These are phyloP conservation scores for Mylabris phalerata DNA, from an alignment of 1,140 invertebrate genomes.

Conservation along the genomic window DNA sequence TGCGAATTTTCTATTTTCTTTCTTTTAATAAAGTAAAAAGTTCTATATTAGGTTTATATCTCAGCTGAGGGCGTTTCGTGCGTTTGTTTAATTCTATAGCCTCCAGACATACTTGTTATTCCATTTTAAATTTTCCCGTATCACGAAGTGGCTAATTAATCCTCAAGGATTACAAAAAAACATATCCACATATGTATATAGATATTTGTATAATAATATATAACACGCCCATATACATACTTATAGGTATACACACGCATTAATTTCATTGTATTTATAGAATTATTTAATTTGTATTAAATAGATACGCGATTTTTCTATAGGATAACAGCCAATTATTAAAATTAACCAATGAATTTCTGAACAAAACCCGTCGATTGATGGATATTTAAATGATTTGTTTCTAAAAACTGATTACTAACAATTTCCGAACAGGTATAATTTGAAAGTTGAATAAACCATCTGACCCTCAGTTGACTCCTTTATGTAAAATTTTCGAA, in stretches of 20 bases:
- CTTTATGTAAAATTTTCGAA: no score
- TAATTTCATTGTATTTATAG: not conserved
- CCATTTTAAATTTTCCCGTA: slow-evolving; percentile 19
- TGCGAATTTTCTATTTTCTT: no score
- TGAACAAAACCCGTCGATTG: no score
- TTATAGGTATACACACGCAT: slow-evolving; percentile 13
- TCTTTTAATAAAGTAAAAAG: not conserved
- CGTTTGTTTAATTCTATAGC: slow-evolving; percentile 16
- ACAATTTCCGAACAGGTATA: no score
- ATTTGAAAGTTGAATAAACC: no score
- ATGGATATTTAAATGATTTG: no score
- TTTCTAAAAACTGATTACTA: no score
- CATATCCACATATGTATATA: no score
- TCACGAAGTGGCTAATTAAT: slow-evolving; percentile 18
- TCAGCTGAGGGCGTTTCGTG: slow-evolving; percentile 12
- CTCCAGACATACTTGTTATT: slow-evolving; percentile 16
- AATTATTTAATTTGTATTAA: not conserved
- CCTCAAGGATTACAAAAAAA: slow-evolving; percentile 13
- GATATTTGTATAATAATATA: not conserved
- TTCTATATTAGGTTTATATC: slow-evolving; percentile 7
- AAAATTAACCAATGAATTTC: no score
- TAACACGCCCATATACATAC: slow-evolving; percentile 7
- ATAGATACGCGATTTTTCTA: not conserved
- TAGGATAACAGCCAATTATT: not conserved
- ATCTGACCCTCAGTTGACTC: no score